phyloP scores from a whole-genome alignment of 1,140 invertebrate species.

The Pseudobourletiella spinata region DNA sequence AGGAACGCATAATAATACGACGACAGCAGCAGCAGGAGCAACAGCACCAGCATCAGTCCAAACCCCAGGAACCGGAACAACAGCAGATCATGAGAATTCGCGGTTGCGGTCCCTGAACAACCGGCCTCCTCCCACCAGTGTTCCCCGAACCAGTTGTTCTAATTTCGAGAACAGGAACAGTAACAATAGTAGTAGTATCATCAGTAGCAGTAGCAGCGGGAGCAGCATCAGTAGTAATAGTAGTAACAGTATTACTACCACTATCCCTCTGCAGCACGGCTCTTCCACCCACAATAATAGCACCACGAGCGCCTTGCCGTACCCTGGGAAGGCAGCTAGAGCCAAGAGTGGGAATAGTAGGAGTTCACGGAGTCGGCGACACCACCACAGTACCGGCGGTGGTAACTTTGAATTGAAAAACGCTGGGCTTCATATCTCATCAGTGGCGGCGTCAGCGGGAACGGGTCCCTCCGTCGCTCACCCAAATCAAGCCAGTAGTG shows the following conservation, averaged over 20 bases:
- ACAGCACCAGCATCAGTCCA: constrained; percentile 34
- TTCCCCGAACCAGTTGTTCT: background rate
- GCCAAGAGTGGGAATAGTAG: too few species aligned
- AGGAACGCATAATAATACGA: too few species aligned
- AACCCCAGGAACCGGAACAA: constrained; percentile 36
- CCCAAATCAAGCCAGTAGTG: background rate
- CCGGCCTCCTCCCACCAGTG: too few species aligned
- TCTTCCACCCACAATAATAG: too few species aligned
- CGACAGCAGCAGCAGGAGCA: constrained; percentile 35
- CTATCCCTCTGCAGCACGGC: too few species aligned
- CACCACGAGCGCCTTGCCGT: too few species aligned
- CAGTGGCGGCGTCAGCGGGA: background rate
- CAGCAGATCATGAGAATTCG: constrained; percentile 33
- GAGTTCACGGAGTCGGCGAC: background rate
- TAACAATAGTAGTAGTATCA: background rate
- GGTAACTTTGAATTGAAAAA: background rate
- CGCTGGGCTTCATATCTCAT: too few species aligned
- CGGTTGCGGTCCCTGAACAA: constrained; percentile 34
- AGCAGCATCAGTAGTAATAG: too few species aligned
- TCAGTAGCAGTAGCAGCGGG: background rate
- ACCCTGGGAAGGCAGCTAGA: too few species aligned
- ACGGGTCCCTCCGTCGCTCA: background rate
- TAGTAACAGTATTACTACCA: too few species aligned
- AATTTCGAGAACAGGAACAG: too few species aligned
- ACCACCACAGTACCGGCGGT: background rate